A percentile compares a stretch with the other conserved stretches of the same genome.
phyloP scores from a whole-genome alignment of 2,797 vertebrate species.

The Crenichthys baileyi region DNA sequence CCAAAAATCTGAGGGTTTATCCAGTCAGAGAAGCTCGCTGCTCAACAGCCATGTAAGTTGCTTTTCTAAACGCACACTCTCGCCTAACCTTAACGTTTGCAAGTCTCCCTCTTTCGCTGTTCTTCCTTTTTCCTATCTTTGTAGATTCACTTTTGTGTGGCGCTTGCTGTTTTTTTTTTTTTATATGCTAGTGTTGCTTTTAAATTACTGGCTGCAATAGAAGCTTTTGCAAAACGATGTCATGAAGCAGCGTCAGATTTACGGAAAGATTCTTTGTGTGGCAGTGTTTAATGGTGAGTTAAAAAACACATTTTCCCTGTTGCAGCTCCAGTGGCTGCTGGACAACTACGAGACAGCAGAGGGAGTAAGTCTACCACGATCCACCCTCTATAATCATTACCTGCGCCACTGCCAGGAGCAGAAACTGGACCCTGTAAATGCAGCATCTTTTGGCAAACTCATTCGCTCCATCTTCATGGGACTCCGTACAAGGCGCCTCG shows the following conservation, averaged over 20 bases:
- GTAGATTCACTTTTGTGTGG: constrained; percentile 39
- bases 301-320: constrained; percentile 26
- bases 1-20: constrained; percentile 99
- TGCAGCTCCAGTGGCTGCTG: constrained; percentile 96
- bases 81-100: constrained; percentile 44
- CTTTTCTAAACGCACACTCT: constrained; percentile 60
- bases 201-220: constrained; percentile 49
- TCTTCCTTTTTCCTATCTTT: constrained; percentile 32
- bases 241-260: constrained; percentile 20
- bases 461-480: constrained; percentile 99
- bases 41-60: constrained; percentile 99
- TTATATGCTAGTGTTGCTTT: constrained; percentile 36
- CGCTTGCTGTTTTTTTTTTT: constrained; percentile 32
- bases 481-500: constrained; percentile 93
- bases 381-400: constrained; percentile 98
- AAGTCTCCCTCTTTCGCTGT: constrained; percentile 34
- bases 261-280: constrained; percentile 15
- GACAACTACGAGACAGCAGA: constrained; percentile 98
- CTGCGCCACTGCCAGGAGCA: constrained; percentile 98
- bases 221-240: constrained; percentile 47
- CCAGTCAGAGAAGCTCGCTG: constrained; percentile 98
- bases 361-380: constrained; percentile 95
- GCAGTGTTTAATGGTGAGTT: constrained; percentile 15
- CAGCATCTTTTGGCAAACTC: constrained; percentile 97
- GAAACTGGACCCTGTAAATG: constrained; percentile 97